Conservation (phyloP, 2,888 invertebrate genomes). For the Hydrotaea cyrtoneurina region DNA sequence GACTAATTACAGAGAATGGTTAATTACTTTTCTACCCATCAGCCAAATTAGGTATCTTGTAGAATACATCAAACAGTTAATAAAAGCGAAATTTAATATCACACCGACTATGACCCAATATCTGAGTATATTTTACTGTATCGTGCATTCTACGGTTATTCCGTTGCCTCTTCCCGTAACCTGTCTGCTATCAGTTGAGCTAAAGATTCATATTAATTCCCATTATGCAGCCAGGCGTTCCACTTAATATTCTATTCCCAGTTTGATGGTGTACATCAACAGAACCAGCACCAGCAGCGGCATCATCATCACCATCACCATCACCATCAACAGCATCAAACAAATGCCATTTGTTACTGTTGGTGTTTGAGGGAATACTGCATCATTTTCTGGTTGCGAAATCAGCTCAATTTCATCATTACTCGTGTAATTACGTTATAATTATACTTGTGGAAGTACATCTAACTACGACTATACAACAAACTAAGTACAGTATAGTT, state of each 20-base stretch:
- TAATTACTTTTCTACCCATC: not conserved
- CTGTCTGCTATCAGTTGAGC: not conserved
- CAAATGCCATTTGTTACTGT: not conserved
- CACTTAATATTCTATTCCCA: slow-evolving; percentile 18
- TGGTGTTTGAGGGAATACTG: not conserved
- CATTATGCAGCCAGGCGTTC: not conserved
- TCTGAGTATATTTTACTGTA: not conserved
- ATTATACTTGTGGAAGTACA: not conserved
- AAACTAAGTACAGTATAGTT: not conserved
- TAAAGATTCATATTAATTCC: not conserved
- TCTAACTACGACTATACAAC: not conserved
- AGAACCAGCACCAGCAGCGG: not conserved
- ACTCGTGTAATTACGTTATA: slow-evolving; percentile 28
- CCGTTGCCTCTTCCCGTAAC: not conserved
- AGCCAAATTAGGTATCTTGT: not conserved
- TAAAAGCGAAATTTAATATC: not conserved
- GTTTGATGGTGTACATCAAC: not conserved
- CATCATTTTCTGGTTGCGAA: not conserved
- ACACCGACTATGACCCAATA: slow-evolving; percentile 1
- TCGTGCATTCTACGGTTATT: not conserved
- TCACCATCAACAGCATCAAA: not conserved
- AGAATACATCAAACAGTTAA: not conserved
- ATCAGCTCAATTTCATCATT: slow-evolving; percentile 43
- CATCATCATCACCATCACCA: not conserved
- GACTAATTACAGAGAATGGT: not conserved